Evolutionary conservation across 2,797 vertebrate genomes (phyloP), one percentile per base, ranked within the genome.

Genomic region (Rhadinocentrus ornatus): DNA sequence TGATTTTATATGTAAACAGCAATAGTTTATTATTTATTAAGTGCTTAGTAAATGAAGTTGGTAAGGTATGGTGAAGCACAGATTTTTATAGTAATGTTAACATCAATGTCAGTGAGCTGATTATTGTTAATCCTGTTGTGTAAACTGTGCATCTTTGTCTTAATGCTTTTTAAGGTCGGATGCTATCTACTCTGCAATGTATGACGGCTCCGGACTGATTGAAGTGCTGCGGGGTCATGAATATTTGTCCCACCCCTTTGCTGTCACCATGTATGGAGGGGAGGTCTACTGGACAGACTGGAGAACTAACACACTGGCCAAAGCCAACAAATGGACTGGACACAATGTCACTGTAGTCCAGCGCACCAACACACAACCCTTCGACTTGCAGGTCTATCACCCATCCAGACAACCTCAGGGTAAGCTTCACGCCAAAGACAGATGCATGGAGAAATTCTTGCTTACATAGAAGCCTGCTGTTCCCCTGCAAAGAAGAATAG

Each of bases 281-380:
- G 98, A 99, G 84, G 96, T 99, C 6, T 99, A 99, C 90, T 99
- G 98, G 98, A 99, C 98, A 0, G 98, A 99, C 93, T 99, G 98
- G 98, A 93, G 97, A 62, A 99, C 98, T 62, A 99, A 99, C 92
- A 99, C 98, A 0, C 85, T 99, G 87, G 97, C 97, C 86, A 99
- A 98, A 90, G 97, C 98, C 85, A 99, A 99, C 94, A 99, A 99
- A 88, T 99, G 98, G 98, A 99, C 97, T 0, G 98, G 98, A 53
- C 95, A 97, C 91, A 98, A 99, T 0, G 97, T 99, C 75, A 98
- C 96, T 0, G 96, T 99, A 58, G 98, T 99, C 52, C 98, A 99
- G 86, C 94, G 98, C 58, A 99, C 98, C 92, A 99, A 98, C 89
- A 99, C 97, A 0, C 98, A 99, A 86, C 98, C 98, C 10, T 99